phyloP scores from a whole-genome alignment of 2,113 vertebrate species.

The Murina feae region DNA sequence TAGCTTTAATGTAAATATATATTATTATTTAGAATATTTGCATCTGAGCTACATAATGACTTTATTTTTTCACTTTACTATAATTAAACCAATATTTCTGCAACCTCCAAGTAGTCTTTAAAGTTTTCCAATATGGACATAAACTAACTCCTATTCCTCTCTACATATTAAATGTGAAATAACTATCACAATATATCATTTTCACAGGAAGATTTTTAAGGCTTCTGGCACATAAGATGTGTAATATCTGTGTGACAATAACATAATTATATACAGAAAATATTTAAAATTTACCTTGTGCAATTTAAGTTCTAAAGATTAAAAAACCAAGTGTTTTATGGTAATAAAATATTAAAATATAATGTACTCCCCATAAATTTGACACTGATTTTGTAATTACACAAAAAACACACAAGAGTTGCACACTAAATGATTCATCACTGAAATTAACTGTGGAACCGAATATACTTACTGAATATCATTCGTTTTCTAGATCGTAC shows the following conservation, averaged over 20 bases:
- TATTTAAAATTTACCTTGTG: conserved; percentile 50
- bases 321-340: conserved; percentile 59
- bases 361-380: conserved; percentile 64
- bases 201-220: conserved; percentile 65
- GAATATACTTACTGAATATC: conserved; percentile 41
- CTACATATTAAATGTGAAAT: conserved; percentile 38
- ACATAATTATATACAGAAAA: conserved; percentile 71
- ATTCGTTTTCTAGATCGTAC: conserved; percentile 48
- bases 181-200: conserved; percentile 51
- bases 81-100: conserved; percentile 48
- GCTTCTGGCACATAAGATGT: conserved; percentile 64
- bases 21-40: conserved; percentile 66
- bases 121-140: conserved; percentile 53
- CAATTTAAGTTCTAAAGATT: conserved; percentile 64
- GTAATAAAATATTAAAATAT: conserved; percentile 65
- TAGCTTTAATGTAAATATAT: conserved; percentile 53
- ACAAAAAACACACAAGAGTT: conserved; percentile 55
- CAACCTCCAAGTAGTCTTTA: conserved; percentile 42
- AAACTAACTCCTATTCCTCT: conserved; percentile 38
- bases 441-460: conserved; percentile 26
- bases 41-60: conserved; percentile 37
- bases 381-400: conserved; percentile 48
- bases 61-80: conserved; percentile 39
- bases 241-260: conserved; percentile 58
- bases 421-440: conserved; percentile 29